Conservation (phyloP, 2,888 invertebrate species). For the Athetis lepigone region DNA sequence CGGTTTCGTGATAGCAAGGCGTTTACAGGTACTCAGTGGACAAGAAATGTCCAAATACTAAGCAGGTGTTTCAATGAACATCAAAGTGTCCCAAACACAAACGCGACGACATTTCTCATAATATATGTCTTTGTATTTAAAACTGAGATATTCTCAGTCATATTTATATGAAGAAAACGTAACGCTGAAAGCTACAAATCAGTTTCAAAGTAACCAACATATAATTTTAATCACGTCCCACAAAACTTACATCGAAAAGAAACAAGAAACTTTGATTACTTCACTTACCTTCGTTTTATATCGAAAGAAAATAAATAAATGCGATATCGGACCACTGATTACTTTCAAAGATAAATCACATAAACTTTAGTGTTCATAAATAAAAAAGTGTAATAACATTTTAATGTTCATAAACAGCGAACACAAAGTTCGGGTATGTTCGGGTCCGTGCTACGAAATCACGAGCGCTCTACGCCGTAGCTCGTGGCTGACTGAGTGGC, state of each 20-base stretch:
- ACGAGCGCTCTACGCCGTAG: constrained; percentile 78
- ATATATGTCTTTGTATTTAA: not conserved
- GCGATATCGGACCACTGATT: constrained; percentile 34
- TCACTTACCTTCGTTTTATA: constrained; percentile 54
- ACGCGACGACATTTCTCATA: constrained; percentile 1
- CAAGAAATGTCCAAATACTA: constrained; percentile 12
- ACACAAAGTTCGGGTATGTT: constrained; percentile 48
- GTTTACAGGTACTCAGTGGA: constrained; percentile 24
- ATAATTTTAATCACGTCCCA: constrained; percentile 13
- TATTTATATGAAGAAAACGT: not conserved
- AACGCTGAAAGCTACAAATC: not conserved
- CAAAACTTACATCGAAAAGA: constrained; percentile 23
- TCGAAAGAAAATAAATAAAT: constrained; percentile 10
- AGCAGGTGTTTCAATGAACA: constrained; percentile 9
- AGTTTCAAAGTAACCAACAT: not conserved
- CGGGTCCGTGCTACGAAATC: constrained; percentile 46
- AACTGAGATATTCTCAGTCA: not conserved
- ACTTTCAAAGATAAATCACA: constrained; percentile 39
- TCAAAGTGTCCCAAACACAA: constrained; percentile 3
- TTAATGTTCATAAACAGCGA: constrained; percentile 33
- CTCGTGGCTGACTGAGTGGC: constrained; percentile 72
- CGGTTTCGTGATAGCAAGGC: constrained; percentile 5
- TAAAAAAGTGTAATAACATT: constrained; percentile 15
- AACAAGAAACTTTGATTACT: constrained; percentile 41
- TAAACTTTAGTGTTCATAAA: constrained; percentile 16